A percentile compares a stretch with the other conserved stretches of the same genome.
Evolutionary conservation across 2,113 vertebrate species (phyloP).

Genomic region (Hippocampus barbouri): DNA sequence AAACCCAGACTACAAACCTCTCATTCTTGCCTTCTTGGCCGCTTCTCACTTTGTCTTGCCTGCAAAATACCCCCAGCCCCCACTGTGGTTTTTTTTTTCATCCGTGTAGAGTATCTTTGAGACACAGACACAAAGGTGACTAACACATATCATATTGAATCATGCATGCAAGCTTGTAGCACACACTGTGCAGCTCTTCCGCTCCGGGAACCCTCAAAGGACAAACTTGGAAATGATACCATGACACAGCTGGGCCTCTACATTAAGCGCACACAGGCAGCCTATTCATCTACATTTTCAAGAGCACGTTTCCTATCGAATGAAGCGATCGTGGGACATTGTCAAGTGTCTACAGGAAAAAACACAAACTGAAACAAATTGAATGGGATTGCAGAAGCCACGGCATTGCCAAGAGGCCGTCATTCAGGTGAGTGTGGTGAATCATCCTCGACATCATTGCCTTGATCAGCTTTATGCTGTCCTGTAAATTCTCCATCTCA

Average conservation of each 20-base stretch:
- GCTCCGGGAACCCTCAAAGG: conserved; percentile 14
- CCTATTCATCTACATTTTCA: conserved; percentile 20
- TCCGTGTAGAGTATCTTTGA: conserved; percentile 40
- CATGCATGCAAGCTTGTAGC: conserved; percentile 17
- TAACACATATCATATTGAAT: conserved; percentile 28
- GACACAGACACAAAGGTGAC: conserved; percentile 50
- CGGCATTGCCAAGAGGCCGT: conserved; percentile 53
- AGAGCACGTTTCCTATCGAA: conserved; percentile 36
- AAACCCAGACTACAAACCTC: conserved; percentile 49
- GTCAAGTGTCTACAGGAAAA: conserved; percentile 19
- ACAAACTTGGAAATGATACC: conserved; percentile 24
- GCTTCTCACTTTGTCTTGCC: conserved; percentile 14
- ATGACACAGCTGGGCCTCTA: conserved; percentile 30
- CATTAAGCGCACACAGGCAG: not conserved
- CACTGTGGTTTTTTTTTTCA: conserved; percentile 41
- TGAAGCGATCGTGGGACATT: not conserved
- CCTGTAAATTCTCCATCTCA: conserved; percentile 22
- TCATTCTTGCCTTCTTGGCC: conserved; percentile 22
- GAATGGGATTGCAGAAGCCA: conserved; percentile 37
- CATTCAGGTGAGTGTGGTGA: conserved; percentile 47
- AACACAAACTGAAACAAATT: not conserved
- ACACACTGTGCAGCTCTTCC: conserved; percentile 17
- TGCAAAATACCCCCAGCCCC: conserved; percentile 35
- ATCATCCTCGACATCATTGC: conserved; percentile 47
- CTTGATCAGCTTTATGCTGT: conserved; percentile 39